phyloP scores from a whole-genome alignment of 2,888 invertebrate genomes.

The Andrena fulva region DNA sequence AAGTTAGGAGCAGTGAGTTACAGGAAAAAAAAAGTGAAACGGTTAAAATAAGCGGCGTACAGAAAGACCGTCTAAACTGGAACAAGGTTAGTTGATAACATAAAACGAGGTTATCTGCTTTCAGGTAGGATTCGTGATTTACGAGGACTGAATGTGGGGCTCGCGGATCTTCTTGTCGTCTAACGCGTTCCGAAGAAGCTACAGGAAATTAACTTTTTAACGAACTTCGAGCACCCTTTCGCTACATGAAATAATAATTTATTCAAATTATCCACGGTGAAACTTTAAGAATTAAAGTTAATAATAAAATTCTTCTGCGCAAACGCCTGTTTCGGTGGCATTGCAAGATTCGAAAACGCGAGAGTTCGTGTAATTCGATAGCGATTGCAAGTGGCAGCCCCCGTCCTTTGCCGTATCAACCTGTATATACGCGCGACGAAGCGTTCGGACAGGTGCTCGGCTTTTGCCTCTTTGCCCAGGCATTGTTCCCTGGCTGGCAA shows the following conservation, averaged over 20 bases:
- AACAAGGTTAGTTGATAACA: slow-evolving; percentile 58
- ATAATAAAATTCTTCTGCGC: neutral
- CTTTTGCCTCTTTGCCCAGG: slow-evolving; percentile 14
- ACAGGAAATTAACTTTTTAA: neutral
- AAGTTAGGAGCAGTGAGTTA: slow-evolving; percentile 1
- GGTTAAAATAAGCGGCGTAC: slow-evolving; percentile 8
- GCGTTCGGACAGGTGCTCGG: neutral
- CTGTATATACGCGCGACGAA: neutral
- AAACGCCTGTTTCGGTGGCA: neutral
- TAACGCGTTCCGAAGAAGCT: neutral
- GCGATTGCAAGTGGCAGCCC: neutral
- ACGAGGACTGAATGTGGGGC: slow-evolving; percentile 28
- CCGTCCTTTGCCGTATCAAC: neutral
- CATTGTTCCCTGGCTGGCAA: neutral
- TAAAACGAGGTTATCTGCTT: slow-evolving; percentile 53
- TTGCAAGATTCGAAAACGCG: neutral
- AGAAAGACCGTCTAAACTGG: slow-evolving; percentile 38
- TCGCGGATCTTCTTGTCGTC: slow-evolving; percentile 15
- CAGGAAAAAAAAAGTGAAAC: slow-evolving; percentile 16
- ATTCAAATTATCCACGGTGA: neutral
- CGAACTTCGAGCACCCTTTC: neutral
- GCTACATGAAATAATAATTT: neutral
- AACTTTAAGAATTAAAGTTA: neutral
- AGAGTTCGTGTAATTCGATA: neutral
- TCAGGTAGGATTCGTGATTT: slow-evolving; percentile 48